Evolutionary conservation across 2,888 invertebrate genomes (phyloP), one percentile per base, ranked within the genome.

Genomic region (Sinodicranocentrus sp.): DNA sequence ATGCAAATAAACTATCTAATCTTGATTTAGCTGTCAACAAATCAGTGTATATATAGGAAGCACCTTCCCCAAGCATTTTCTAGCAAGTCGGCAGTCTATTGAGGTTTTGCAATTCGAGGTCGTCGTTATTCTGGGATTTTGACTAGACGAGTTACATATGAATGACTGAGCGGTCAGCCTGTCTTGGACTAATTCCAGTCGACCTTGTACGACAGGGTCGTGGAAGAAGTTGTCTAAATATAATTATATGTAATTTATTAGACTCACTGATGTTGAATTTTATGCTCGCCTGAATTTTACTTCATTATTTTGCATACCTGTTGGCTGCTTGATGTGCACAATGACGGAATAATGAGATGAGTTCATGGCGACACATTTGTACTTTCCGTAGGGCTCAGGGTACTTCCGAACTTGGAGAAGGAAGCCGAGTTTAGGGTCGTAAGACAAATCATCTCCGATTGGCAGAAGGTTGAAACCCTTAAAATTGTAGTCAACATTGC

Each of bases 381-480:
- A 87, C 75, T 86, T 86, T 67, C 85, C 86, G 21, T 72, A 85
- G 0, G 87, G 85, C 21, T 87, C 79, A 8, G 85, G 85, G 44
- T 79, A 77, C 17, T 77, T 75, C 26, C 67, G 44, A 10, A 87
- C 67, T 26, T 77, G 48, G 28, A 87, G 10, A 10, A 68, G 68
- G 44, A 85, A 87, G 1, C 87, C 87, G 0, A 76, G 33, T 70
- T 84, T 80, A 3, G 87, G 84, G 26, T 87, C 84, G 63, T 85
- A 87, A 0, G 75, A 52, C 6, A 86, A 71, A 28, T 73, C 70
- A 1, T 79, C 76, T n/a, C 83, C 83, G 3, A 59, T 13, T 2
- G 83, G 76, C 8, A 86, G 15, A 1, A 76, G 68, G 2, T 59
- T 63, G 39, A 84, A 86, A 1, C 72, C 83, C 86, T 86, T 48